Percentiles rank a stretch among this genome's conserved stretches.
Evolutionary conservation across 2,113 vertebrate species (phyloP).

Genomic region (Hydrolagus affinis): DNA sequence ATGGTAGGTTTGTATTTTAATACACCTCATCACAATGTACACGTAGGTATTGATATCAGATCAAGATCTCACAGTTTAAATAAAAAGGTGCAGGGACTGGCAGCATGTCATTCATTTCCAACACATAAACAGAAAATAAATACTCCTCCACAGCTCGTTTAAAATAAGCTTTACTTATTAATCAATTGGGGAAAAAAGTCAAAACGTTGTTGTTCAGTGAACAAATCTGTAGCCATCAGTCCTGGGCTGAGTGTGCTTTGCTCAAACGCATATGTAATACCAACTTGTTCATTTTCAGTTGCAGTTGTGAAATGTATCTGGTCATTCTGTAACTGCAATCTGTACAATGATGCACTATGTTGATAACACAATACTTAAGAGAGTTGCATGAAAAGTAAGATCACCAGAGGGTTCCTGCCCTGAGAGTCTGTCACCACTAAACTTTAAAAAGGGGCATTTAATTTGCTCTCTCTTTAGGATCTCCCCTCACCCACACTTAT

Average conservation of each 20-base stretch:
- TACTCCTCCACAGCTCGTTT: too few species aligned
- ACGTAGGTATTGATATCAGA: background rate
- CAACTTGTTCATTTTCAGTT: background rate
- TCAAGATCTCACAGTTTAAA: background rate
- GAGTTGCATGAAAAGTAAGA: background rate
- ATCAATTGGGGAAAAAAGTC: background rate
- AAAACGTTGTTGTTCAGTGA: too few species aligned
- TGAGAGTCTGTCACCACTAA: background rate
- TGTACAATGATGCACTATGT: background rate
- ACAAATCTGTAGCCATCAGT: background rate
- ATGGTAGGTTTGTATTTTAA: background rate
- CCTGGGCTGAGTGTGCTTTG: background rate
- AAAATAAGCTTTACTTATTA: background rate
- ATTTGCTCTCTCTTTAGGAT: background rate
- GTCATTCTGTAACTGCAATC: background rate
- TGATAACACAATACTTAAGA: background rate
- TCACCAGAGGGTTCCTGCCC: background rate
- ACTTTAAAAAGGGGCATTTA: too few species aligned
- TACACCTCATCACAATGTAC: background rate
- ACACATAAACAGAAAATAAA: background rate
- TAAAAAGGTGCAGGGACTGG: background rate
- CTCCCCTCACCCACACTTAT: background rate
- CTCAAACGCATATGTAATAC: background rate
- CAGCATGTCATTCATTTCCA: background rate
- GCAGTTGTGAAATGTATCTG: too few species aligned